These are phyloP conservation scores for Microcebus ravelobensis DNA, from an alignment of 2,113 vertebrate genomes.

Conservation along the genomic window DNA sequence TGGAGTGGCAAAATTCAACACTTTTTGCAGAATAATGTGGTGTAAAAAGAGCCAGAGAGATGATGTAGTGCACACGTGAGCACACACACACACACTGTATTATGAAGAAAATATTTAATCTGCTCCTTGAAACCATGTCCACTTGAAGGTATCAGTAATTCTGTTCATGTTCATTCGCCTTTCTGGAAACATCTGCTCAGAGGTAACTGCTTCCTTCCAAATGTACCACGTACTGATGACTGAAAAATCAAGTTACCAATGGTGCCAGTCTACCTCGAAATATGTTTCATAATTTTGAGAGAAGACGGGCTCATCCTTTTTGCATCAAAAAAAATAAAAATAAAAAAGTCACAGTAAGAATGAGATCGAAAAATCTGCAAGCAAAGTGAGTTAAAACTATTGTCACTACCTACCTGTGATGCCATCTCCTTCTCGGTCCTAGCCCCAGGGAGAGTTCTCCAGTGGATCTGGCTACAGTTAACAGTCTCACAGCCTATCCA, in stretches of 20 bases:
- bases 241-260: neutral
- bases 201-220: neutral
- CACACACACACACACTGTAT: neutral
- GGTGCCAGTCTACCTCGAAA: neutral
- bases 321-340: slow-evolving; percentile 2
- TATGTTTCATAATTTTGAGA: neutral
- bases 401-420: neutral
- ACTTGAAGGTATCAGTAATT: neutral
- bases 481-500: neutral
- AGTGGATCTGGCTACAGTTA: neutral
- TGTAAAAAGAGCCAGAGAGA: neutral
- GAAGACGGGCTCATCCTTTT: neutral
- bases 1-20: neutral
- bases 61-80: neutral
- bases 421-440: neutral
- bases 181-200: neutral
- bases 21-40: neutral
- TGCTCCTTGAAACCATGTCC: neutral
- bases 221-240: neutral
- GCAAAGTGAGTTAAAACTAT: neutral
- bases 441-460: neutral
- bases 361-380: neutral
- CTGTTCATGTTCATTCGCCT: slow-evolving; percentile 9
- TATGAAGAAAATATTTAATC: slow-evolving; percentile 9
- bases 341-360: slow-evolving; percentile 2